phyloP scores from a whole-genome alignment of 2,113 vertebrate genomes.

The Dipodomys spectabilis region DNA sequence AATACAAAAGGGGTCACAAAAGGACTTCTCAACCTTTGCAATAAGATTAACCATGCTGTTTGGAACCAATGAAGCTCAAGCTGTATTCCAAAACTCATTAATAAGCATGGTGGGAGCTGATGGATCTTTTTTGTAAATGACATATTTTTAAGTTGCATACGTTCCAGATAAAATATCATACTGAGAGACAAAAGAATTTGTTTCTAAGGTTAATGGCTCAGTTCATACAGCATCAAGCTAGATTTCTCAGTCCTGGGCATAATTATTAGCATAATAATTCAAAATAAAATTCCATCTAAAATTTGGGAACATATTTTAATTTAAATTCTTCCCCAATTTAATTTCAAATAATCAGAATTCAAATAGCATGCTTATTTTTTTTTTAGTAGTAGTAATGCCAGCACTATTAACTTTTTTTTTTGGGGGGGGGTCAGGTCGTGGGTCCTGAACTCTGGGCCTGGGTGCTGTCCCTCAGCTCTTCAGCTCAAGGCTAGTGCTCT shows the following conservation, averaged over 20 bases:
- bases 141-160: background rate
- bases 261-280: too few relatives aligned
- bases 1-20: conserved; percentile 53
- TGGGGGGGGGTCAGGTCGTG: too few relatives aligned
- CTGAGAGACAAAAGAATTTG: background rate
- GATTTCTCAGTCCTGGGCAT: background rate
- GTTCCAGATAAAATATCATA: background rate
- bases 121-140: background rate
- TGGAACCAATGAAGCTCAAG: background rate
- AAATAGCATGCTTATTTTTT: background rate
- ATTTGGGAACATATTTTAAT: background rate
- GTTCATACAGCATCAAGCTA: background rate
- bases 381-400: too few relatives aligned
- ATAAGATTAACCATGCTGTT: background rate
- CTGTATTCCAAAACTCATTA: background rate
- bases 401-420: too few relatives aligned
- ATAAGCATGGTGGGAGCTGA: background rate
- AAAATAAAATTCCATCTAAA: background rate
- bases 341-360: conserved; percentile 13
- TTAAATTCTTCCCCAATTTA: background rate
- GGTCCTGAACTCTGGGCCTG: too few relatives aligned
- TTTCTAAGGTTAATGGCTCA: background rate
- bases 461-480: too few relatives aligned
- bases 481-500: too few relatives aligned
- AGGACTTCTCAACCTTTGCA: background rate